Conservation (phyloP, 2,797 vertebrate species). For the Mormyrus hasselquistii region DNA sequence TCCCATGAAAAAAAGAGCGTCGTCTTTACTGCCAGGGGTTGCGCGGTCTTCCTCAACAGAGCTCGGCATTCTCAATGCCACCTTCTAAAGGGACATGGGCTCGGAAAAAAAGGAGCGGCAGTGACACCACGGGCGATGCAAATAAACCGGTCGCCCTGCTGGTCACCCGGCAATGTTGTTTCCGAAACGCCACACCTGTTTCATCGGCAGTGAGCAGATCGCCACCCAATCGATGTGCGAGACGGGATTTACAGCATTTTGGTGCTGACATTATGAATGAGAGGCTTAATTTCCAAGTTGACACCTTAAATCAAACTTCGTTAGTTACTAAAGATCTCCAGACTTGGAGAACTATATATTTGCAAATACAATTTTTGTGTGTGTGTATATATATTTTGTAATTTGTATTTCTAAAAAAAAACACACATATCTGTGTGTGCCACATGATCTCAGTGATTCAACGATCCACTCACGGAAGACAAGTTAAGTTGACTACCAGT, state of each 20-base stretch:
- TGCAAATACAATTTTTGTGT: not conserved
- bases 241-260: not conserved
- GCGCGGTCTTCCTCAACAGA: not conserved
- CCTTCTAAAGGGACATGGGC: not conserved
- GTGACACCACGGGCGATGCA: not conserved
- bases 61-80: not conserved
- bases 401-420: not conserved
- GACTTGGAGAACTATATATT: not conserved
- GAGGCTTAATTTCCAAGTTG: not conserved
- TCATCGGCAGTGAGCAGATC: not conserved
- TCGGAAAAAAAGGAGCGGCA: not conserved
- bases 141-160: slow-evolving; percentile 2
- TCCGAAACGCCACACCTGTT: not conserved
- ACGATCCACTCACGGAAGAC: not conserved
- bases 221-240: not conserved
- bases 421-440: not conserved
- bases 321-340: not conserved
- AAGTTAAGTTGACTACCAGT: not conserved
- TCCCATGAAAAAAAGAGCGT: not conserved
- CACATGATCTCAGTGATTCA: not conserved
- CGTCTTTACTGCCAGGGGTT: not conserved
- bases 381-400: not conserved
- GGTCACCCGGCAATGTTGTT: not conserved
- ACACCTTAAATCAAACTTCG: not conserved
- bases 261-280: not conserved